Conservation (phyloP, 2,113 vertebrate species). For the Jaculus jaculus region DNA sequence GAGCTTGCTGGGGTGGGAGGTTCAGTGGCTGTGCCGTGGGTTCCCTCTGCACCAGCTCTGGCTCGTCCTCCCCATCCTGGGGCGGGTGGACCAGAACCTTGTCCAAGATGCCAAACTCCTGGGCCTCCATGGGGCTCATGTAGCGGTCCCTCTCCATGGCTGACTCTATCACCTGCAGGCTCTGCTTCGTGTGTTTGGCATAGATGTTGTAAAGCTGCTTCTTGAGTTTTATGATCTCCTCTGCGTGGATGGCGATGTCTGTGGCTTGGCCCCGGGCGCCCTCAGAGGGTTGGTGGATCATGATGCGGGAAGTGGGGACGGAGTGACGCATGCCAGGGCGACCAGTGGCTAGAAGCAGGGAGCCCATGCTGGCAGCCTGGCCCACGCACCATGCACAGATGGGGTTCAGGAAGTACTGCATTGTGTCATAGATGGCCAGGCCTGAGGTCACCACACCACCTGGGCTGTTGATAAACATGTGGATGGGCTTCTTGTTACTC, state of each 20-base stretch:
- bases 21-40: slow-evolving; percentile 43
- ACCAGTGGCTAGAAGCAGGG: slow-evolving; percentile 91
- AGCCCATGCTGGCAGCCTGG: slow-evolving; percentile 96
- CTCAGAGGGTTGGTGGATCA: slow-evolving; percentile 95
- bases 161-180: slow-evolving; percentile 89
- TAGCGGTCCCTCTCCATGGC: slow-evolving; percentile 95
- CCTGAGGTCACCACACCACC: slow-evolving; percentile 93
- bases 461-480: no score
- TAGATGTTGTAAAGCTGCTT: slow-evolving; percentile 92
- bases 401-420: slow-evolving; percentile 97
- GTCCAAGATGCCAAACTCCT: slow-evolving; percentile 94
- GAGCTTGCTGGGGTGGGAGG: slow-evolving; percentile 84
- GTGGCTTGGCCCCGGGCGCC: slow-evolving; percentile 94
- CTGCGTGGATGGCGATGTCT: slow-evolving; percentile 95
- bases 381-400: slow-evolving; percentile 97
- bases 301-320: slow-evolving; percentile 93
- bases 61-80: slow-evolving; percentile 93
- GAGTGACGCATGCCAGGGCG: slow-evolving; percentile 93
- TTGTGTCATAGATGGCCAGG: slow-evolving; percentile 95
- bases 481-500: no score
- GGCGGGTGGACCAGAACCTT: slow-evolving; percentile 93
- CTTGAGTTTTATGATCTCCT: slow-evolving; percentile 95
- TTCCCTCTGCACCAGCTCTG: slow-evolving; percentile 91
- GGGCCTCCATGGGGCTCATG: slow-evolving; percentile 95
- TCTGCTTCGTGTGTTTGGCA: slow-evolving; percentile 92